Base-by-base conservation (phyloP, 1,140 invertebrate genomes). In the Colletes latitarsis region DNA sequence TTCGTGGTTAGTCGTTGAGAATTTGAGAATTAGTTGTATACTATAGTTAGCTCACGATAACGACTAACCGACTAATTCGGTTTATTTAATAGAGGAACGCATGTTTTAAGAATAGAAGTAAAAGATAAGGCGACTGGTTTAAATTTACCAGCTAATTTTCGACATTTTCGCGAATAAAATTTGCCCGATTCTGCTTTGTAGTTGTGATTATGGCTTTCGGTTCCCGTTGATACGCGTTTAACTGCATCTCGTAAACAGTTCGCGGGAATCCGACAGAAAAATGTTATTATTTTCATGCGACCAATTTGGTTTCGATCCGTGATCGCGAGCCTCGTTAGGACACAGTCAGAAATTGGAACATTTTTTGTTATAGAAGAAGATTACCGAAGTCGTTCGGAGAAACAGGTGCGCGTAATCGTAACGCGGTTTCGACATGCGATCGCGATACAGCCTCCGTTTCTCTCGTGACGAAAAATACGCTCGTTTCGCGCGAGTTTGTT, bases 251-350 rank as follows among this genome's bases (percentile, higher is more conserved):
- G 30, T 17, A 55, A 55, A 55, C 1, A 4, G n/a, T 49, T 14
- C 64, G 41, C 12, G 43, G 15, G 30, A 52, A 3, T 19, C n/a
- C 9, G 21, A n/a, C 10, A 30, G 10, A 19, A 41, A 39, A 68
- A 30, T 14, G 39, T 10, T 21, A 53, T 64, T 10, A 39, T 1
- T 10, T n/a, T 8, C 8, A 62, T 62, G 17, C 49, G 41, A 9
- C 21, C 57, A 52, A 77, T 63, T 70, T 71, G 8, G 9, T n/a
- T 49, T 58, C 15, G 55, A 77, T 52, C n/a, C 46, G 9, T 17
- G 39, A 49, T 62, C 19, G 62, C n/a, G n/a, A 21, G 39, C 14
- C 68, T 72, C 58, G 77, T 78, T 64, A 72, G 62, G 17, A 9
- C 4, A 5, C 62, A 21, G 19, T 1, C n/a, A 55, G 43, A 72